Evolutionary conservation across 2,113 vertebrate genomes (phyloP), one percentile per base, ranked within the genome.

Genomic region (Chaetura pelagica): DNA sequence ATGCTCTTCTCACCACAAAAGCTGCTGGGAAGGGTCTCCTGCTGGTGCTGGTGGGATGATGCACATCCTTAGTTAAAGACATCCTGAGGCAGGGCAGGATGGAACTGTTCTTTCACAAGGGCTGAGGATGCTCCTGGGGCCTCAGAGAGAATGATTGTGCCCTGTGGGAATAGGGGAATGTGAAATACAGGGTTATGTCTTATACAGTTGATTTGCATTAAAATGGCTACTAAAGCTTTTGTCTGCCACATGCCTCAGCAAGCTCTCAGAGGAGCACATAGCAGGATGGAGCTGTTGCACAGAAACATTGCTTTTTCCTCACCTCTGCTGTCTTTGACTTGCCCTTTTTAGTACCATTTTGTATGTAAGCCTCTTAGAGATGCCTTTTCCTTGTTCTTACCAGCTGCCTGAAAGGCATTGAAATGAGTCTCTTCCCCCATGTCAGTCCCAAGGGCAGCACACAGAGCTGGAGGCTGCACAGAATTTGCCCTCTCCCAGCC

Each of bases 121-220:
- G 26, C 30, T 77, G 61, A 67, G 48, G 64, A 35, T 29, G 32
- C 44, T 92, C 32, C 32, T 6, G 27, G 32, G 66, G 10, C 38
- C 69, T 61, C 51, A 19, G 59, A 89, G 42, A 40, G 55, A 67
- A 32, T 32, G 21, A 32, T 11, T 46, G n/a, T 81, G 66, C 51
- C 46, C 38, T 52, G 11, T 38, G 75, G 75, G 72, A 87, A 12
- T 1, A 66, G 49, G 22, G 15, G 21, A 34, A 62, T 3, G 3
- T 42, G 58, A 90, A 92, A 87, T 73, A 62, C 14, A 67, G 52
- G 21, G n/a, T 62, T 83, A 24, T 48, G 67, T 87, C 23, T 73
- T 87, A 69, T 3, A 27, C 62, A 52, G 63, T 38, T 73, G 63
- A 95, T 95, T 86, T 90, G 68, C 96, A 92, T 96, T 87, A 90